Evolutionary conservation across 2,797 vertebrate genomes (phyloP).

Genomic region (Chelonia mydas): DNA sequence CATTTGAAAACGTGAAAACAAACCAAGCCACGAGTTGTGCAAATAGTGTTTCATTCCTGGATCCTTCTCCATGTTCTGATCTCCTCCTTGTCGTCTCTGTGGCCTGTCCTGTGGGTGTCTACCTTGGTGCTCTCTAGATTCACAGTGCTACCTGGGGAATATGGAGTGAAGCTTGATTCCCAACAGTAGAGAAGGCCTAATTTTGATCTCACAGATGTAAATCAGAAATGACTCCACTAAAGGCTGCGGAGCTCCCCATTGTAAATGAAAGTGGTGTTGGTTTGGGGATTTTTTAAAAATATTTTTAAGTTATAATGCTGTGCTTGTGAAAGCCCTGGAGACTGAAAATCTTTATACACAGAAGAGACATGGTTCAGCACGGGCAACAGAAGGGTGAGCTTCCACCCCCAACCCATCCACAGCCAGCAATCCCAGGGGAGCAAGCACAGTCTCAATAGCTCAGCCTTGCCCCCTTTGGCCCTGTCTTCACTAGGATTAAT

Average conservation of each 20-base stretch:
- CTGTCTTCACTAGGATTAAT: not conserved
- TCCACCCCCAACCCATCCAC: not conserved
- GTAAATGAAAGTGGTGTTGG: not conserved
- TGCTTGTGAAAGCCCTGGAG: not conserved
- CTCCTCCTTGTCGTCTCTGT: not conserved
- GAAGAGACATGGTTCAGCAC: not conserved
- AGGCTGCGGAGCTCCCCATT: not conserved
- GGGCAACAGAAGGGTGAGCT: not conserved
- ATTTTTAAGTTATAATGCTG: not conserved
- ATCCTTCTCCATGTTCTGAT: not conserved
- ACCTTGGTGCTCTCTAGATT: not conserved
- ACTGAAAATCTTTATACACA: slow-evolving; percentile 42
- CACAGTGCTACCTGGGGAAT: fast-evolving
- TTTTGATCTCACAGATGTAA: not conserved
- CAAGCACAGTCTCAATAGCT: not conserved
- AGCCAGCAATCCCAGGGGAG: not conserved
- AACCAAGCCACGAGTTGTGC: not conserved
- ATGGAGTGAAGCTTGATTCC: not conserved
- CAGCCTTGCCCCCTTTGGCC: not conserved
- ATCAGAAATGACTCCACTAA: not conserved
- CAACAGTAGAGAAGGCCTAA: not conserved
- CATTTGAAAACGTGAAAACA: not conserved
- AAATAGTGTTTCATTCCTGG: not conserved
- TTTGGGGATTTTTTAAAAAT: not conserved
- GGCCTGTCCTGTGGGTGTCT: not conserved